These are phyloP conservation scores for Chrysolina oricalcia DNA, from an alignment of 2,888 invertebrate genomes.

Conservation along the genomic window DNA sequence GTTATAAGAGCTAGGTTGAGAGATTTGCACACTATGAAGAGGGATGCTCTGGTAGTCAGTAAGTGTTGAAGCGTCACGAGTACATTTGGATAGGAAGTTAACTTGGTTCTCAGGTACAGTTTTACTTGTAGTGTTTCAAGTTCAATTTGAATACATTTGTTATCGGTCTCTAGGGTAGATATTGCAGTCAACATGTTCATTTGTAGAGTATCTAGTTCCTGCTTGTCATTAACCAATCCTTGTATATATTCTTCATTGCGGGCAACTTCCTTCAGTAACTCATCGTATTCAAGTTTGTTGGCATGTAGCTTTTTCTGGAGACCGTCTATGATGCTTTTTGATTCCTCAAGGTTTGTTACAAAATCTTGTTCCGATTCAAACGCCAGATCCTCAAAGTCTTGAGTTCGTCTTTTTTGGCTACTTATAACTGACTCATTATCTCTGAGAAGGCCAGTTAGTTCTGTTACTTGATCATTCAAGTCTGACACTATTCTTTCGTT, in stretches of 20 bases:
- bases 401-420: neutral
- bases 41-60: too few relatives aligned
- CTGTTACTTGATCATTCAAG: neutral
- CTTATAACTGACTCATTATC: neutral
- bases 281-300: slow-evolving; percentile 20
- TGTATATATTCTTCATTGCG: slow-evolving; percentile 22
- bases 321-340: slow-evolving; percentile 12
- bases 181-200: slow-evolving; percentile 12
- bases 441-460: neutral
- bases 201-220: slow-evolving; percentile 13
- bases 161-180: slow-evolving; percentile 15
- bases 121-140: too few relatives aligned
- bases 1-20: too few relatives aligned
- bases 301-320: slow-evolving; percentile 20
- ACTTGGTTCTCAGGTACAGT: too few relatives aligned
- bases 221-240: slow-evolving; percentile 9
- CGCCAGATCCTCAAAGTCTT: too few relatives aligned
- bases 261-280: slow-evolving; percentile 22
- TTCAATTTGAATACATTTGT: too few relatives aligned
- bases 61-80: too few relatives aligned
- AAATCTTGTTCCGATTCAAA: too few relatives aligned
- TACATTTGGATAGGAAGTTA: too few relatives aligned
- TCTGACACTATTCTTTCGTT: neutral
- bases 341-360: neutral
- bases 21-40: too few relatives aligned